Conservation (phyloP, 2,888 invertebrate genomes). For the Vesta saturnalis region DNA sequence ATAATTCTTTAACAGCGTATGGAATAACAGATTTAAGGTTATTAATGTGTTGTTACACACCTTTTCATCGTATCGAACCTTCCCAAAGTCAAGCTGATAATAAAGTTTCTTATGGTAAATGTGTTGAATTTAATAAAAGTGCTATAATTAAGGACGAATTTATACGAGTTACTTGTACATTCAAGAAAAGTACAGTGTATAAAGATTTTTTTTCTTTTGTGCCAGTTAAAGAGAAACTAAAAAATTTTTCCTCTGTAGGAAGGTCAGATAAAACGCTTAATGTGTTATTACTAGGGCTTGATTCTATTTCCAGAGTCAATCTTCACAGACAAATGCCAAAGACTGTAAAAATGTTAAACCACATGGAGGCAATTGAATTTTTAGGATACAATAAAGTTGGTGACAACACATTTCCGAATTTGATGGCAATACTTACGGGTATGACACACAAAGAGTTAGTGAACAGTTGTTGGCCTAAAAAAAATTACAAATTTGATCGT, state of each 20-base stretch:
- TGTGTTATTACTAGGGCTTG: conserved; percentile 84
- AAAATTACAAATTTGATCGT: conserved; percentile 71
- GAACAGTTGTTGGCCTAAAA: conserved; percentile 69
- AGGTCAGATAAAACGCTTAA: conserved; percentile 61
- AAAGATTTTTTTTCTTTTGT: conserved; percentile 76
- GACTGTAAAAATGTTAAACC: conserved; percentile 69
- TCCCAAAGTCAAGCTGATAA: conserved; percentile 64
- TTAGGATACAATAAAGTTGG: conserved; percentile 93
- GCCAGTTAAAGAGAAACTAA: conserved; percentile 58
- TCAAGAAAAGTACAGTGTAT: conserved; percentile 65
- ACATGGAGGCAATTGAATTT: conserved; percentile 77
- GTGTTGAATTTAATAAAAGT: conserved; percentile 64
- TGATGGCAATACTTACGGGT: conserved; percentile 84
- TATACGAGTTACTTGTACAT: conserved; percentile 72
- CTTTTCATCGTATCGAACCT: conserved; percentile 67
- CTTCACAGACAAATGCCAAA: conserved; percentile 85
- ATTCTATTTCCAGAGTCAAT: conserved; percentile 86
- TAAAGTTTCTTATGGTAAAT: conserved; percentile 63
- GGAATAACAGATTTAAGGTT: conserved; percentile 62
- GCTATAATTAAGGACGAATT: conserved; percentile 70
- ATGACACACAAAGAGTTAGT: conserved; percentile 72
- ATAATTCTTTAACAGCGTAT: conserved; percentile 63
- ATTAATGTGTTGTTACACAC: conserved; percentile 70
- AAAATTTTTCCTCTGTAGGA: background rate
- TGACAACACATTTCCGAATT: conserved; percentile 93